Percentiles rank a stretch among this genome's conserved stretches.
Evolutionary conservation across 2,113 vertebrate species (phyloP).

Genomic region (Casuarius casuarius): DNA sequence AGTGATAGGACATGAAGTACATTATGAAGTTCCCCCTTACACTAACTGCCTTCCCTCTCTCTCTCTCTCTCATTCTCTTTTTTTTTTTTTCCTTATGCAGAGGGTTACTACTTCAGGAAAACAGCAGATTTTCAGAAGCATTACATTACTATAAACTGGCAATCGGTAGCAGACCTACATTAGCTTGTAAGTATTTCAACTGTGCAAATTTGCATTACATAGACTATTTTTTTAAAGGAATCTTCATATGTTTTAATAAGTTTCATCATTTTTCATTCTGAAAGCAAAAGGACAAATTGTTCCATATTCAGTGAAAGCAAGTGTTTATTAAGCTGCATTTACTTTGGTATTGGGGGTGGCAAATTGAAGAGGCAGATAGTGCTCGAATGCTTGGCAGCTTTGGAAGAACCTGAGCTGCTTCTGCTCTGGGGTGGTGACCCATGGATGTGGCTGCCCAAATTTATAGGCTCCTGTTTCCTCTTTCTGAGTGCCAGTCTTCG

Average conservation of each 20-base stretch:
- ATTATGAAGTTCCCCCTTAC: background rate
- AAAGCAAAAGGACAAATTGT: background rate
- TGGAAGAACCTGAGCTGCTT: background rate
- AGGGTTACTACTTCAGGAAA: conserved; percentile 96
- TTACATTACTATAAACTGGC: conserved; percentile 98
- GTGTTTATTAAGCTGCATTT: background rate
- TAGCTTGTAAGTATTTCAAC: conserved; percentile 93
- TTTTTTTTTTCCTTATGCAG: conserved; percentile 69
- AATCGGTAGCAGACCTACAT: conserved; percentile 94
- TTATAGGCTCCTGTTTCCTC: background rate
- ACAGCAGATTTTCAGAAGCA: conserved; percentile 94
- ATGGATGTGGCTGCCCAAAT: background rate
- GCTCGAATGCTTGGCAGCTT: background rate
- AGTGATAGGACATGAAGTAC: background rate
- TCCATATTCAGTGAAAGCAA: background rate
- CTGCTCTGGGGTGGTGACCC: background rate
- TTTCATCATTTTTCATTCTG: background rate
- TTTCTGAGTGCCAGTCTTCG: background rate
- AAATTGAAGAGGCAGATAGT: background rate
- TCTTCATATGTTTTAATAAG: background rate
- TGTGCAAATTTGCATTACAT: background rate
- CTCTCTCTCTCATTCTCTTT: background rate
- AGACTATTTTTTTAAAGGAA: background rate
- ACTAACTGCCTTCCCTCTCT: background rate
- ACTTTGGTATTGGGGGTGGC: background rate